These are phyloP conservation scores for Agonopterix subpropinquella DNA, from an alignment of 2,888 invertebrate genomes.

Conservation along the genomic window DNA sequence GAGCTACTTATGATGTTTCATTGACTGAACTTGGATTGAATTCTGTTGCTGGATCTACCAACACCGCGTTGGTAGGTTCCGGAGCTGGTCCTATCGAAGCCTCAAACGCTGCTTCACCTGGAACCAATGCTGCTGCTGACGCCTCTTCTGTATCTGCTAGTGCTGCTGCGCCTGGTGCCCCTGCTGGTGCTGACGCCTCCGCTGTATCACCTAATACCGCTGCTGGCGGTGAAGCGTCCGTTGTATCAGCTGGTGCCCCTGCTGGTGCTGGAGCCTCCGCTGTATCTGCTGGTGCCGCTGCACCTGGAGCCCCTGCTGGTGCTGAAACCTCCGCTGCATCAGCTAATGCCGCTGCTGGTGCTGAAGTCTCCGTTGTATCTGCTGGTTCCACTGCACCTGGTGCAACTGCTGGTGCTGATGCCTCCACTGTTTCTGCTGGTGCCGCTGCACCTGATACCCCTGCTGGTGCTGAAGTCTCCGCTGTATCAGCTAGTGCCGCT, in stretches of 20 bases:
- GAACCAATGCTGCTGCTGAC: not conserved
- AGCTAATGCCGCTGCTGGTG: not conserved
- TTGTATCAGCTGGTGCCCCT: not conserved
- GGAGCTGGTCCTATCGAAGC: not conserved
- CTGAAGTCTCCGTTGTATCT: constrained; percentile 3
- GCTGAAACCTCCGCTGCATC: not conserved
- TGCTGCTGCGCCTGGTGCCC: not conserved
- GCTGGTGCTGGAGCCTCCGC: not conserved
- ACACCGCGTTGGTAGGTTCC: not conserved
- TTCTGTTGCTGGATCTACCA: not conserved
- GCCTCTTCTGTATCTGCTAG: not conserved
- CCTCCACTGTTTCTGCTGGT: not conserved
- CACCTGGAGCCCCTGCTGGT: not conserved
- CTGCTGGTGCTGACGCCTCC: constrained; percentile 1
- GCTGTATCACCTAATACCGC: not conserved
- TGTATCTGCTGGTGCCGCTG: not conserved
- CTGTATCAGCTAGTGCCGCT: constrained; percentile 1
- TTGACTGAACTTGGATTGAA: not conserved
- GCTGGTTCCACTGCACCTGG: not conserved
- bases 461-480: not conserved
- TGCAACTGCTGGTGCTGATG: not conserved
- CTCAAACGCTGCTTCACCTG: not conserved
- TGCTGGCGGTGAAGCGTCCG: not conserved
- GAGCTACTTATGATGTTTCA: not conserved
- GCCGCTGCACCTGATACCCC: not conserved